These are phyloP conservation scores for Proisotoma minuta DNA, from an alignment of 2,888 invertebrate genomes.

Conservation along the genomic window DNA sequence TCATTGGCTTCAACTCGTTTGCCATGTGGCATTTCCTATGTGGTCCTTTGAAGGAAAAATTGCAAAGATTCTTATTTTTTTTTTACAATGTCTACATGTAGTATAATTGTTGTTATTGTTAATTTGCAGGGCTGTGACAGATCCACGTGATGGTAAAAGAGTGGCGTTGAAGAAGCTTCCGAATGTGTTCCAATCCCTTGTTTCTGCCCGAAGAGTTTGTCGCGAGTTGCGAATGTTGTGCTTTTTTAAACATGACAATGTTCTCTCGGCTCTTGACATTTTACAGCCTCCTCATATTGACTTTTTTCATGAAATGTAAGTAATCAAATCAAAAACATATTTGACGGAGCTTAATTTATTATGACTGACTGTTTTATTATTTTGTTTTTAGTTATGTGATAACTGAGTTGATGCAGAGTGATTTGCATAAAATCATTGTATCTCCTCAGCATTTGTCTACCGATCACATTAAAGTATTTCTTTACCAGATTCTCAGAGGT, in stretches of 20 bases:
- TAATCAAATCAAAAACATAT: not conserved
- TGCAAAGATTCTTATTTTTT: not conserved
- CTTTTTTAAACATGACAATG: slow-evolving; percentile 99
- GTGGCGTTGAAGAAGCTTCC: slow-evolving; percentile 99
- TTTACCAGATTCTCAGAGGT: slow-evolving; percentile 99
- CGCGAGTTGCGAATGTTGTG: slow-evolving; percentile 98
- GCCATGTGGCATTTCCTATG: too few species aligned
- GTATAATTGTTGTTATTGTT: not conserved
- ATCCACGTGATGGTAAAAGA: slow-evolving; percentile 94
- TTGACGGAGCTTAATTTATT: slow-evolving; percentile 1
- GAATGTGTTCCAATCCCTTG: slow-evolving; percentile 98
- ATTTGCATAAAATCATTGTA: slow-evolving; percentile 99
- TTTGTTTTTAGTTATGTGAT: slow-evolving; percentile 80
- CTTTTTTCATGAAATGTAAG: slow-evolving; percentile 99
- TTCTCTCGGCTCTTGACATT: slow-evolving; percentile 95
- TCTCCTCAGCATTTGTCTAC: slow-evolving; percentile 97
- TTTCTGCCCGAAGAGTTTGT: slow-evolving; percentile 97
- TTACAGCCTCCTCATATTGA: slow-evolving; percentile 97
- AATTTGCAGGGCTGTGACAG: slow-evolving; percentile 99
- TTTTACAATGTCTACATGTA: too few species aligned
- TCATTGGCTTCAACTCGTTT: too few species aligned
- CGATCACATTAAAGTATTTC: slow-evolving; percentile 99
- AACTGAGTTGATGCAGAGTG: slow-evolving; percentile 98
- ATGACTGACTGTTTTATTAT: slow-evolving; percentile 8
- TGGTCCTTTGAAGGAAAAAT: too few species aligned